Percentiles rank a stretch among this genome's conserved stretches.
phyloP scores from a whole-genome alignment of 2,113 vertebrate genomes.

The Craseonycteris thonglongyai region DNA sequence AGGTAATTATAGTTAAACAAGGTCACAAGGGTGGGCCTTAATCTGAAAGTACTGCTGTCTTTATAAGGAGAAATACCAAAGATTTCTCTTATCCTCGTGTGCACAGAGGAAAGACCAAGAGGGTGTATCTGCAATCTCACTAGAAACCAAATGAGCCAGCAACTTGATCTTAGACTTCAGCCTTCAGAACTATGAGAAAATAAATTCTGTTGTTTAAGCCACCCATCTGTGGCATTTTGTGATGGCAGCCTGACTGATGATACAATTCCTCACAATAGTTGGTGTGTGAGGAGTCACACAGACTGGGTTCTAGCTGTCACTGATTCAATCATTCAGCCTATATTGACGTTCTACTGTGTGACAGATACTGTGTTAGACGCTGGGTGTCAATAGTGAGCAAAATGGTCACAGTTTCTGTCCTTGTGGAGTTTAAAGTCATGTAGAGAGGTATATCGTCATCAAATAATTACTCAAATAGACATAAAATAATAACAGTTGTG shows the following conservation, averaged over 20 bases:
- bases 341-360: not conserved
- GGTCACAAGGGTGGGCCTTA: not conserved
- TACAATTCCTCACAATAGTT: not conserved
- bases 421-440: not conserved
- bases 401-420: not conserved
- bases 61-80: not conserved
- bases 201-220: not conserved
- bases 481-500: not conserved
- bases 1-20: not conserved
- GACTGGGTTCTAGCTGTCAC: not conserved
- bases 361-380: not conserved
- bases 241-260: not conserved
- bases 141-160: not conserved
- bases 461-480: not conserved
- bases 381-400: not conserved
- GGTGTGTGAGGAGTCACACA: not conserved
- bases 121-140: not conserved
- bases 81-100: not conserved
- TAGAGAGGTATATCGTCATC: not conserved
- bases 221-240: not conserved
- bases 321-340: not conserved
- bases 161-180: not conserved
- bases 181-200: not conserved
- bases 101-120: not conserved
- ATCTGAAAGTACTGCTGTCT: not conserved